These are phyloP conservation scores for Gobiocypris rarus DNA, from an alignment of 2,113 vertebrate species.

Conservation along the genomic window DNA sequence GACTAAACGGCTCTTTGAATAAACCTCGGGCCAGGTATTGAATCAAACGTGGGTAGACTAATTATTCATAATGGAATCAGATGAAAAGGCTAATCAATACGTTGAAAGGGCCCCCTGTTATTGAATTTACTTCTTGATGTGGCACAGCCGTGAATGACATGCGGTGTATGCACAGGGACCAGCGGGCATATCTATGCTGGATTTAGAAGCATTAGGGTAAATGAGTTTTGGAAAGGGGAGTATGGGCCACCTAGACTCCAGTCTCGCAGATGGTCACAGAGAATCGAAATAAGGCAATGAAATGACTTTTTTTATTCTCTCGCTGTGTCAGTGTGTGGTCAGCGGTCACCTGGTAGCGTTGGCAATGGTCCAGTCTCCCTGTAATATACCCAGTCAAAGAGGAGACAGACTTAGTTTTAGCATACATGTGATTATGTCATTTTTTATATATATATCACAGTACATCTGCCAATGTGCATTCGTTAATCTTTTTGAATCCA, in stretches of 20 bases:
- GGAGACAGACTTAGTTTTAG: background rate
- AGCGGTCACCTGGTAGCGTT: background rate
- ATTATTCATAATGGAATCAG: constrained; percentile 45
- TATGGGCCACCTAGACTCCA: constrained; percentile 20
- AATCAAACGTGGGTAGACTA: constrained; percentile 34
- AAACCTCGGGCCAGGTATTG: constrained; percentile 11
- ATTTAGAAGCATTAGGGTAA: constrained; percentile 43
- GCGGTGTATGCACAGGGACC: constrained; percentile 25
- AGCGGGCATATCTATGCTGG: constrained; percentile 27
- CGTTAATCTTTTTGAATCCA: background rate
- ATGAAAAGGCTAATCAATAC: constrained; percentile 49
- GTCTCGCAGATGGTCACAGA: constrained; percentile 19
- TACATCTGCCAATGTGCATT: background rate
- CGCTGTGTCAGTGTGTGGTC: constrained; percentile 13
- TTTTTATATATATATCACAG: background rate
- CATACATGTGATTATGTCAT: background rate
- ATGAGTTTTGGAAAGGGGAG: background rate
- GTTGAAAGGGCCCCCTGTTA: constrained; percentile 42
- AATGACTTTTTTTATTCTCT: constrained; percentile 1
- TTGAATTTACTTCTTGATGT: constrained; percentile 38
- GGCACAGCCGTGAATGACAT: constrained; percentile 25
- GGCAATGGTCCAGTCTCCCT: background rate
- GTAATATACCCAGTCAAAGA: constrained; percentile 2
- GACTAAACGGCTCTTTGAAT: constrained; percentile 29
- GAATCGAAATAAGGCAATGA: background rate